Evolutionary conservation across 2,113 vertebrate species (phyloP), one percentile per base, ranked within the genome.

Genomic region (Lasiurus cinereus): DNA sequence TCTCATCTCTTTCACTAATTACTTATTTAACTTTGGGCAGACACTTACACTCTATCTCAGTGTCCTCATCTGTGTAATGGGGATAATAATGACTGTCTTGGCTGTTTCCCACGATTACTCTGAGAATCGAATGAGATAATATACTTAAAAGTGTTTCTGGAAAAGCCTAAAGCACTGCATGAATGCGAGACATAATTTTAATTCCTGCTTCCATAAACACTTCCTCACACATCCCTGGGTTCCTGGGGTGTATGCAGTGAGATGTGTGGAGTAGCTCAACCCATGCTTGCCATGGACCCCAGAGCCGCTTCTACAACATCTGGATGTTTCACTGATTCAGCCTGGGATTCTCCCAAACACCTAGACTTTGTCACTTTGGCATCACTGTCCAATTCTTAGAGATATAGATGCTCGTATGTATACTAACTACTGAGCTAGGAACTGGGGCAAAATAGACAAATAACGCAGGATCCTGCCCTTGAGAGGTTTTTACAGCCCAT

Each of bases 91-190:
- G 85, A 95, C 73, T 91, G 64, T 73, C 2, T 83, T 95, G 46
- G 33, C 70, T 94, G 36, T 96, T 97, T 97, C 97, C 93, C 96
- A 97, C 33, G 24, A 69, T 43, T 94, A 85, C 73, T 96, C 83
- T 91, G 85, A 79, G 91, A 66, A 78, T 70, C 82, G 50, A 85
- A 82, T 69, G 76, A 93, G 94, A 93, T 91, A 92, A 79, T 43
- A 31, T 4, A 94, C 48, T 90, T 92, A 69, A 90, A 90, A 82
- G 86, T 90, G 64, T 84, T 87, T 82, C 72, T 54, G 64, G 52
- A 96, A 96, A 94, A 83, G 69, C 56, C 33, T 46, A 52, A 82
- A 97, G 67, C 52, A 22, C 62, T 39, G n/a, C 50, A 22, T 3
- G 8, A 88, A 88, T 54, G n/a, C 33, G 94, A 92, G 72, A 66